phyloP scores from a whole-genome alignment of 2,888 invertebrate genomes.

The Eueremaeus valkanovi region DNA sequence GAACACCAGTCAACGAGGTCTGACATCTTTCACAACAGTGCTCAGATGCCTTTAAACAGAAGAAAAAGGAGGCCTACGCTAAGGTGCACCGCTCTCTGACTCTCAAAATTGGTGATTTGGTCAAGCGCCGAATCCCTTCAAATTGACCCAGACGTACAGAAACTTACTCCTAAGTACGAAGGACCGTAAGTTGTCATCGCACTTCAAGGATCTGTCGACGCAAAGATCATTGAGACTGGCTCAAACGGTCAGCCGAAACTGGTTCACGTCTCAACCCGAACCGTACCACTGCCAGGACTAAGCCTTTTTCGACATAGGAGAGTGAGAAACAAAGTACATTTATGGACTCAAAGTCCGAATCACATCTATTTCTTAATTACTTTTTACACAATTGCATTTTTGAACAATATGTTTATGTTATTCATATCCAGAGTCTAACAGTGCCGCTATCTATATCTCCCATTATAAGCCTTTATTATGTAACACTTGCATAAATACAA shows the following conservation, averaged over 20 bases:
- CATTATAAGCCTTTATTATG: no score
- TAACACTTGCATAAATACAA: no score
- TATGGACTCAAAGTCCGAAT: no score
- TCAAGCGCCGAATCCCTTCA: background rate
- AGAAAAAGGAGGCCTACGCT: background rate
- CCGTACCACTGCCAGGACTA: background rate
- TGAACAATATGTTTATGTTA: no score
- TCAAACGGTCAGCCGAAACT: background rate
- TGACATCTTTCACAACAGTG: background rate
- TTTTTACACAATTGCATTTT: no score
- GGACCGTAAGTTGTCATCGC: background rate
- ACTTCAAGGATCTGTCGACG: background rate
- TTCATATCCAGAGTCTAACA: no score
- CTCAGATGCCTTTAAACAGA: background rate
- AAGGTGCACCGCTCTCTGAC: background rate
- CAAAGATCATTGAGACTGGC: background rate
- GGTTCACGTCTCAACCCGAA: conserved; percentile 18
- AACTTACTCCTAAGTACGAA: background rate
- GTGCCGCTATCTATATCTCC: no score
- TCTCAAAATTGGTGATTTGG: background rate
- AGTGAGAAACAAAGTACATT: no score
- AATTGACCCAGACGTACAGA: background rate
- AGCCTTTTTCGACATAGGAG: background rate
- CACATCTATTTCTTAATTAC: no score
- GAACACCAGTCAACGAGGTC: background rate